A percentile compares a stretch with the other conserved stretches of the same genome.
Conservation (phyloP, 2,888 invertebrate genomes). For the Vannuccia rotundouncinata region DNA sequence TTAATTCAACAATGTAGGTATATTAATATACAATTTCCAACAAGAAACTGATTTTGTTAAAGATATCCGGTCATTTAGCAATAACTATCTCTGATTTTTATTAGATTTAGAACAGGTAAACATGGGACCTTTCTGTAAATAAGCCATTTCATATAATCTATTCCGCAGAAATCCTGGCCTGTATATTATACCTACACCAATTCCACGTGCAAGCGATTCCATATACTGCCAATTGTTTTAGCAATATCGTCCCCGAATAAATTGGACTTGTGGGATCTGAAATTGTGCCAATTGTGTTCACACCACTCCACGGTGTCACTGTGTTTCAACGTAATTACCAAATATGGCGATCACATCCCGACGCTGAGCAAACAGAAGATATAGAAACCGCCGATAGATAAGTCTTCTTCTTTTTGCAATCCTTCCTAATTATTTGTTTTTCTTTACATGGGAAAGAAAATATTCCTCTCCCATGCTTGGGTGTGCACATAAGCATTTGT, state of each 20-base stretch:
- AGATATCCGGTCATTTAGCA: no score
- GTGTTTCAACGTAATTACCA: not conserved
- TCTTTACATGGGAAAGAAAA: no score
- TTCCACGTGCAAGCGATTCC: no score
- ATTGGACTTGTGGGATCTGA: not conserved
- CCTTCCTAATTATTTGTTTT: not conserved
- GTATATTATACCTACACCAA: no score
- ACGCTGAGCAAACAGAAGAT: not conserved
- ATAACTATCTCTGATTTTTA: no score
- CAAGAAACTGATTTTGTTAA: not conserved
- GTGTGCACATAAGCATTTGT: no score
- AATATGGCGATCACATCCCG: not conserved
- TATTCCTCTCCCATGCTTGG: no score
- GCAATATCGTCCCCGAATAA: not conserved
- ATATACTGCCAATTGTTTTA: not conserved
- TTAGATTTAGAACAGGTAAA: not conserved
- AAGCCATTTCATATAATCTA: no score
- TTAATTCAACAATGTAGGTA: no score
- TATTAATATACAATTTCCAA: not conserved
- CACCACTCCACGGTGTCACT: slow-evolving; percentile 6
- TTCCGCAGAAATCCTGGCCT: no score
- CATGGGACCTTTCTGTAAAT: not conserved
- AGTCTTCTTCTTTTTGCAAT: not conserved
- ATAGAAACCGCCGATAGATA: not conserved
- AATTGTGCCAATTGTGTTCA: not conserved